Evolutionary conservation across 2,113 vertebrate genomes (phyloP).

Genomic region (Myotis brandtii): DNA sequence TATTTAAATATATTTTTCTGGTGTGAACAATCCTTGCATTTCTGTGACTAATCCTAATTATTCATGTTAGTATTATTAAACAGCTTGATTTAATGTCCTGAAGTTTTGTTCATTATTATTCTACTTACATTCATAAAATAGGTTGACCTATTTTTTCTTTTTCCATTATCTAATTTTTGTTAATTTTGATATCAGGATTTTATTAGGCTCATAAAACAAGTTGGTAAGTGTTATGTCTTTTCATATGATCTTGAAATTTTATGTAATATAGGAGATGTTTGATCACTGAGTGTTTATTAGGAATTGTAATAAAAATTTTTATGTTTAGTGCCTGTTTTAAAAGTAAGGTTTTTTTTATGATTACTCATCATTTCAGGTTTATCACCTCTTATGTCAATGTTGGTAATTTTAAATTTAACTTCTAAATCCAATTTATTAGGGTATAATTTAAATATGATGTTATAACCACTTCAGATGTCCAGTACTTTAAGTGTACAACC

Average conservation of each 20-base stretch:
- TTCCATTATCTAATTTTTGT: not conserved
- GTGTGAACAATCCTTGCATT: not conserved
- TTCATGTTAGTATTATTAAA: not conserved
- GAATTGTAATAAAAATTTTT: not conserved
- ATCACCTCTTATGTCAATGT: not conserved
- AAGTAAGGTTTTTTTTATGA: not conserved
- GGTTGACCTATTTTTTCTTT: slow-evolving; percentile 17
- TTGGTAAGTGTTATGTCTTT: slow-evolving; percentile 33
- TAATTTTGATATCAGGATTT: not conserved
- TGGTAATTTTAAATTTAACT: slow-evolving; percentile 28
- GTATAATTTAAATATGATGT: slow-evolving; percentile 26
- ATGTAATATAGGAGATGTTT: not conserved
- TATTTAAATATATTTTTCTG: not conserved
- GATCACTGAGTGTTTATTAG: slow-evolving; percentile 27
- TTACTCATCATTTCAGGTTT: slow-evolving; percentile 18
- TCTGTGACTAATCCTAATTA: not conserved
- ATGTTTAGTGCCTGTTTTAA: not conserved
- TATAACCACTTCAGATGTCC: not conserved
- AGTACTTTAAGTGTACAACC: not conserved
- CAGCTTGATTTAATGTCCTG: not conserved
- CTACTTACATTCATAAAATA: not conserved
- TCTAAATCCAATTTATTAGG: slow-evolving; percentile 42
- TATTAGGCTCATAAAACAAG: slow-evolving; percentile 22
- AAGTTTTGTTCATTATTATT: not conserved
- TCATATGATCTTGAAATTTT: slow-evolving; percentile 47